Evolutionary conservation across 2,797 vertebrate genomes (phyloP), one percentile per base, ranked within the genome.

Genomic region (Buphagus erythrorhynchus): DNA sequence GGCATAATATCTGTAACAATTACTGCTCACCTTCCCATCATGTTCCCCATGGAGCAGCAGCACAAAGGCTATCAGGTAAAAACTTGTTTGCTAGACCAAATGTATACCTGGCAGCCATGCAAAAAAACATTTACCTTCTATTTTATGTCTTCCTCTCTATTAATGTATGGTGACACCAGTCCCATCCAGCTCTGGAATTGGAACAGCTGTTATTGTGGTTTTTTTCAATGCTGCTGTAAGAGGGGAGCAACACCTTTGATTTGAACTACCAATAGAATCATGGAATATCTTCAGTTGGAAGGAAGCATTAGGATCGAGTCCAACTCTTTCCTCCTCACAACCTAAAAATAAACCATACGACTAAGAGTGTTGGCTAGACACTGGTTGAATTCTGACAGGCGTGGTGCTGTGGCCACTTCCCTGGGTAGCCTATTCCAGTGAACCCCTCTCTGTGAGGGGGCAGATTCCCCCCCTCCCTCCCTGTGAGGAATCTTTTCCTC

Each of bases 291-390:
- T 38, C 43, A 38, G 25, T 21, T 86, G 68, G 49, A 83, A 75
- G 20, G n/a, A 57, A 54, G 2, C 21, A 51, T 48, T 35, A 46
- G 10, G 40, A 71, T 40, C 1, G 0, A 75, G 13, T 59, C 11
- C 49, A 46, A 63, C 16, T 62, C n/a, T 5, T 3, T 58, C 10
- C 35, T 81, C 20, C 57, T 74, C 11, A 5, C 4, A 45, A 74
- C 42, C 21, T 66, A 40, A 66, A 61, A 33, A 33, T 18, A 71
- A 63, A 22, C 19, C 35, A 25, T 8, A 43, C 21, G 38, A n/a
- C 61, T n/a, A 48, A 36, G 10, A 33, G 14, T 1, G 0, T 20
- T 16, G 3, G 31, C 35, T 75, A 61, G 68, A 12, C 0, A 6
- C 24, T 28, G 35, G 4, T 3, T 48, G 45, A 33, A n/a, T 26